These are phyloP conservation scores for Gymnothorax javanicus DNA, from an alignment of 2,797 vertebrate species.

Conservation along the genomic window DNA sequence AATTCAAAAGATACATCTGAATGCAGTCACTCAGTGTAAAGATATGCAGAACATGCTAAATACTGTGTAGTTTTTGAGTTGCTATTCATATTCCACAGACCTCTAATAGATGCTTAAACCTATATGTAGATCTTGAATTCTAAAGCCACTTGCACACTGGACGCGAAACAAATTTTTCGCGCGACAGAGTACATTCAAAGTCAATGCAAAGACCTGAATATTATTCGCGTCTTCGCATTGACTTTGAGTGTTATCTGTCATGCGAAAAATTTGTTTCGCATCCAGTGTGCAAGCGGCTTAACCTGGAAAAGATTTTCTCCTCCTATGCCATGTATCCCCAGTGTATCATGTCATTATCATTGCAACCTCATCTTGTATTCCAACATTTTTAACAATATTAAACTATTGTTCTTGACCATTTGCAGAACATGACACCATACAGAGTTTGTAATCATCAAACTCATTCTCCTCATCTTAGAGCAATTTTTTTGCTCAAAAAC, in stretches of 20 bases:
- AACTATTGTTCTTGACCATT: neutral
- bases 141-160: too few relatives aligned
- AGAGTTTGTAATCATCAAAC: neutral
- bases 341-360: neutral
- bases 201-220: too few relatives aligned
- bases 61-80: neutral
- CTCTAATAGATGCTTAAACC: too few relatives aligned
- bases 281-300: too few relatives aligned
- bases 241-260: too few relatives aligned
- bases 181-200: too few relatives aligned
- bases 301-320: neutral
- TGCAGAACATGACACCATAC: neutral
- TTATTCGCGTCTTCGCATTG: too few relatives aligned
- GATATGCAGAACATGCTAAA: neutral
- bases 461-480: neutral
- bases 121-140: too few relatives aligned
- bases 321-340: neutral
- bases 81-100: too few relatives aligned
- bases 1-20: neutral
- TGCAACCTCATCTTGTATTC: neutral
- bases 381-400: neutral
- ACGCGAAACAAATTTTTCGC: too few relatives aligned
- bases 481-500: neutral
- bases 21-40: neutral
- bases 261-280: too few relatives aligned